Evolutionary conservation across 2,888 invertebrate genomes (phyloP), one percentile per base, ranked within the genome.

Genomic region (Drosophila demipolita): DNA sequence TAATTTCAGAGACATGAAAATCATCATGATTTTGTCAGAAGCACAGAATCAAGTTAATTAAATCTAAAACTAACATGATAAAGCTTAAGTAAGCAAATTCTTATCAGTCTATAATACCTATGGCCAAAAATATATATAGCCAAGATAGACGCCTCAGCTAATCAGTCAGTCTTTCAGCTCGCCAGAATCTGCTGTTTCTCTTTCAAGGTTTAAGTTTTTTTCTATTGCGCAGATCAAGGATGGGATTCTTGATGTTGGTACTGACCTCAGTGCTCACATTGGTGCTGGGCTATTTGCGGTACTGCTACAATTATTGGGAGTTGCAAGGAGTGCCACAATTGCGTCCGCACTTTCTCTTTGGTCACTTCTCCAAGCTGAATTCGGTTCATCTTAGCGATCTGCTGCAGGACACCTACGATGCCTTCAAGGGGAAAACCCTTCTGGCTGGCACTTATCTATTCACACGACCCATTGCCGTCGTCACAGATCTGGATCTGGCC

Each of bases 401-500:
- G 9, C 6, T 91, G 8, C 79, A 83, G 17, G 87, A 91, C 42
- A 67, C 89, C 15, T 92, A 92, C 45, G 73, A 80, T 1, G 66
- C 82, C 1, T 87, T 90, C n/a, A 90, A 90, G 54, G 84, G 78
- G 0, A 78, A 80, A 33, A 61, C 65, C 2, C 70, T 71, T 15
- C 29, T 91, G 36, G 91, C 83, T 7, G 91, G 92, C 17, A 73
- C 86, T 0, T 92, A 90, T 55, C 36, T 91, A 0, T 91, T 80
- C n/a, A 68, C 82, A 0, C 69, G 49, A 8, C 92, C 93, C 8
- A 68, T 82, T 1, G 83, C 84, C 0, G 66, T 92, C 1, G 73
- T 82, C 0, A 66, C 89, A 0, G 90, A 92, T 54, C 73, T 93
- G 26, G 93, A 93, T 7, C 40, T 93, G 9, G 86, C 89, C 1